These are phyloP conservation scores for Parapsyche elsis DNA, from an alignment of 1,140 invertebrate species.

Conservation along the genomic window DNA sequence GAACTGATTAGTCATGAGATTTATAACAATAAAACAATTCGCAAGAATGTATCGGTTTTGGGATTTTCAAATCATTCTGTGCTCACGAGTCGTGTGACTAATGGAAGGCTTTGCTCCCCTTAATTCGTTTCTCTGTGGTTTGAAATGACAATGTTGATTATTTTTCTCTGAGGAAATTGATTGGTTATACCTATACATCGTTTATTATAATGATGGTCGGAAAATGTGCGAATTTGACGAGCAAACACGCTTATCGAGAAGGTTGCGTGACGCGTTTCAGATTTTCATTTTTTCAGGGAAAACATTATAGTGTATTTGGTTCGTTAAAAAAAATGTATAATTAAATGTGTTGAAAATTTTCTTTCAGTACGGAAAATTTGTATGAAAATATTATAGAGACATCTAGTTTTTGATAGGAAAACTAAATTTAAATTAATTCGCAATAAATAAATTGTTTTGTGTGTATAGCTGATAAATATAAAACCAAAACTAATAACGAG, in stretches of 20 bases:
- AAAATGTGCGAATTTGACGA: slow-evolving; percentile 1
- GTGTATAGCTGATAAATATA: too few species aligned
- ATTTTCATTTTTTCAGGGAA: background rate
- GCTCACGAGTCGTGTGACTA: too few species aligned
- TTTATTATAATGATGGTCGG: background rate
- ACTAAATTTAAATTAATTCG: too few species aligned
- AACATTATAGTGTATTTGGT: too few species aligned
- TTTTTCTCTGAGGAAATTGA: background rate
- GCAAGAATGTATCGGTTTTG: background rate
- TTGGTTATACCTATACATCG: background rate
- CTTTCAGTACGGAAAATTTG: background rate
- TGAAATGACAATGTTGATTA: too few species aligned
- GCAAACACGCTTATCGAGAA: background rate
- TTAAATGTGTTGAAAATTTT: background rate
- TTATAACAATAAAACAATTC: background rate
- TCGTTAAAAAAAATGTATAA: too few species aligned
- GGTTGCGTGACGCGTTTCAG: background rate
- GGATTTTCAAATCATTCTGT: background rate
- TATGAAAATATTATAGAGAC: background rate
- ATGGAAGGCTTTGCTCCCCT: too few species aligned
- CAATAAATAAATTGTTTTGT: too few species aligned
- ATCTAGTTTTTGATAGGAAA: background rate
- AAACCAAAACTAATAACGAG: too few species aligned
- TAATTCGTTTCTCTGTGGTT: too few species aligned
- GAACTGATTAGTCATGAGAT: background rate